Evolutionary conservation across 1,140 invertebrate genomes (phyloP), one percentile per base, ranked within the genome.

Genomic region (Oedothorax gibbosus): DNA sequence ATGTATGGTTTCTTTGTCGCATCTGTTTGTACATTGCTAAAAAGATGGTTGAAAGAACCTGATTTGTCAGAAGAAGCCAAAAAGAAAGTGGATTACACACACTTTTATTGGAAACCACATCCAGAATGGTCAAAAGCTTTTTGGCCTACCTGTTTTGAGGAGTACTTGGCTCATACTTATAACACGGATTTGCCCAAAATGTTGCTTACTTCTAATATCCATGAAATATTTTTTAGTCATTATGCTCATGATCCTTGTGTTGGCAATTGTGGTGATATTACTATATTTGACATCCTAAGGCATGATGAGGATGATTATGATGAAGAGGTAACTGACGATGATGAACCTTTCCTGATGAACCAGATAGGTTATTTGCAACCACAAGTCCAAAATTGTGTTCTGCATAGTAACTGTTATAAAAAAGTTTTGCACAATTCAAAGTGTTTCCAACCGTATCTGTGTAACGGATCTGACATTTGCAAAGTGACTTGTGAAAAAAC

Each of bases 11-110:
- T 64, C 20, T 84, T 84, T 57, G 12, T n/a, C 35, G 12, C 12
- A 65, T 57, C 57, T n/a, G 11, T 84, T 54, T 49, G 50, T 49
- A 11, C 2, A 20, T 21, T 76, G 18, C 68, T 84, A 18, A 76
- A 73, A 12, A 75, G 50, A 66, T 84, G 81, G 81, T n/a, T 76
- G 8, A 20, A 65, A n/a, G 72, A 84, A 15, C 14, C 60, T 84
- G 81, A 84, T 66, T 14, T 84, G 15, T 20, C 11, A n/a, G 49
- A 62, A 53, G 80, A 51, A 64, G 51, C 8, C 21, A 10, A 11
- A 18, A 66, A 66, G 14, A 66, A 57, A 35, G 50, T 84, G 35
- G 81, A 84, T 50, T 53, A 35, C 12, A 21, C 60, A n/a, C n/a
- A 56, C 6, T 66, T 64, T 56, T 84, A 76, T 51, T 84, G 71